A percentile compares a stretch with the other conserved stretches of the same genome.
These are phyloP conservation scores for Adelges cooleyi DNA, from an alignment of 1,140 invertebrate species.

Conservation along the genomic window DNA sequence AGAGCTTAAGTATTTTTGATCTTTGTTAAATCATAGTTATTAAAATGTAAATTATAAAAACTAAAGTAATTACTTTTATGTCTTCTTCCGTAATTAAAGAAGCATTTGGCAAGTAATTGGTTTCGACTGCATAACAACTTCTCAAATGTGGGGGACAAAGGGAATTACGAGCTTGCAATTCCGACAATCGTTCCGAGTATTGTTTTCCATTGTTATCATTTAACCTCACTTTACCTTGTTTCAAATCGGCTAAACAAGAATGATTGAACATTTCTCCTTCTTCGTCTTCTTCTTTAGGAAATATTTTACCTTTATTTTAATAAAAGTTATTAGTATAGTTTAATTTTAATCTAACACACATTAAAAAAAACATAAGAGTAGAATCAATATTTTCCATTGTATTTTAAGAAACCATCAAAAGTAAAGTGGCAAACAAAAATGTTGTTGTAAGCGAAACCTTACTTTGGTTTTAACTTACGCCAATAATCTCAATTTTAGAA, in stretches of 20 bases:
- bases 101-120: conserved; percentile 47
- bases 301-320: conserved; percentile 35
- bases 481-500: no score
- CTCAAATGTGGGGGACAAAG: conserved; percentile 75
- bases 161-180: conserved; percentile 72
- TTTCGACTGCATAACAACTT: conserved; percentile 78
- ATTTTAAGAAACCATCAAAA: no score
- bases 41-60: conserved; percentile 14
- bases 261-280: conserved; percentile 40
- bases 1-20: not conserved
- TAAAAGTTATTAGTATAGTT: no score
- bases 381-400: no score
- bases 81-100: conserved; percentile 52
- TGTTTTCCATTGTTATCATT: conserved; percentile 9
- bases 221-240: conserved; percentile 32
- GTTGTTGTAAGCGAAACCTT: no score
- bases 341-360: no score
- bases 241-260: conserved; percentile 37
- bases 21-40: conserved; percentile 24
- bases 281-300: conserved; percentile 39
- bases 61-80: conserved; percentile 50
- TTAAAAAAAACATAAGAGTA: no score
- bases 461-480: no score
- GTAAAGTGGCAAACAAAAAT: no score
- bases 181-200: conserved; percentile 44